phyloP scores from a whole-genome alignment of 1,140 invertebrate species.

The Zaprionus taronus region DNA sequence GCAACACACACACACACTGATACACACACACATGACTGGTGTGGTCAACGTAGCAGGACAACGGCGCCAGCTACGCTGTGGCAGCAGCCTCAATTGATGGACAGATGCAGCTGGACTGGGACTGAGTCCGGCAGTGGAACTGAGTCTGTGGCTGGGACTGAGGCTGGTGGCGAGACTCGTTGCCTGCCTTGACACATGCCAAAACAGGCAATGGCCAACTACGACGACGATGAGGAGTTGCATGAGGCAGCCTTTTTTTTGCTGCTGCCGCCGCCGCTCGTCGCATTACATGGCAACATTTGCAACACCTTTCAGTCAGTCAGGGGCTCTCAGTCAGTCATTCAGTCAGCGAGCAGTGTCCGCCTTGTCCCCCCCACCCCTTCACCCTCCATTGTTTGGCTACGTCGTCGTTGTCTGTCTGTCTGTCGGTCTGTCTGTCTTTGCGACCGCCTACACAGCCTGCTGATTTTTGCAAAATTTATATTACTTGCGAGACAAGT shows the following conservation, averaged over 20 bases:
- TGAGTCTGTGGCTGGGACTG: slow-evolving; percentile 17
- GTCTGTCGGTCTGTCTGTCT: slow-evolving; percentile 36
- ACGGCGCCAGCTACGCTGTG: slow-evolving; percentile 57
- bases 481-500: slow-evolving; percentile 57
- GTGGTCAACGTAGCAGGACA: slow-evolving; percentile 35
- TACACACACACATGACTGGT: slow-evolving; percentile 1
- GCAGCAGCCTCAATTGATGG: slow-evolving; percentile 72
- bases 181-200: slow-evolving; percentile 78
- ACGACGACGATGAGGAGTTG: slow-evolving; percentile 15
- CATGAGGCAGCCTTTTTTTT: slow-evolving; percentile 61
- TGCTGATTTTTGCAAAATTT: slow-evolving; percentile 80
- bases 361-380: slow-evolving; percentile 14
- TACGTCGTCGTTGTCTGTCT: slow-evolving; percentile 31
- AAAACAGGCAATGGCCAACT: slow-evolving; percentile 73
- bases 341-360: slow-evolving; percentile 43
- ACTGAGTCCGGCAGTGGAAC: background rate
- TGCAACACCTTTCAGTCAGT: slow-evolving; percentile 80
- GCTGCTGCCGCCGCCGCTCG: slow-evolving; percentile 31
- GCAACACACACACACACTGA: slow-evolving; percentile 11
- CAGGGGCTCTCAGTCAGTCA: slow-evolving; percentile 51
- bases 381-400: slow-evolving; percentile 41
- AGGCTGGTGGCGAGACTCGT: slow-evolving; percentile 28
- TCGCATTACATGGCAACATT: slow-evolving; percentile 75
- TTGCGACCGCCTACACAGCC: slow-evolving; percentile 70
- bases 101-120: slow-evolving; percentile 50